These are phyloP conservation scores for Aphidius ervi DNA, from an alignment of 1,140 invertebrate species.

Conservation along the genomic window DNA sequence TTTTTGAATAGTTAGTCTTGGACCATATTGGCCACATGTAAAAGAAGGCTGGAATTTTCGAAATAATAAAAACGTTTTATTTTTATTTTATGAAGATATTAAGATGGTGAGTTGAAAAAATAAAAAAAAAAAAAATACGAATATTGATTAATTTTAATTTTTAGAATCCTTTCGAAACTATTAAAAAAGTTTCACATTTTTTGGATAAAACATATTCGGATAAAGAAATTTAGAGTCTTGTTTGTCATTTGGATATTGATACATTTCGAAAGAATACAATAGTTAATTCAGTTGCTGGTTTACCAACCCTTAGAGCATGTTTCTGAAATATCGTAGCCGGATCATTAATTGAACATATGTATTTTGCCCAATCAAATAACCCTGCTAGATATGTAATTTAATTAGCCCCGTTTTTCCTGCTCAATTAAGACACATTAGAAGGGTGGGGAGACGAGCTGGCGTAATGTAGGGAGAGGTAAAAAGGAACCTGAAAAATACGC, in stretches of 20 bases:
- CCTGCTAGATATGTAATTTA: too few relatives aligned
- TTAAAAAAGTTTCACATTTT: neutral
- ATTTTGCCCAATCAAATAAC: too few relatives aligned
- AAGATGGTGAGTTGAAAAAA: neutral
- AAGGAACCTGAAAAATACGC: too few relatives aligned
- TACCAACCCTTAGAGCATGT: neutral
- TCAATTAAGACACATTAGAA: too few relatives aligned
- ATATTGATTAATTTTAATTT: neutral
- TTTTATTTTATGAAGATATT: slow-evolving; percentile 10
- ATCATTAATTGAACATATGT: too few relatives aligned
- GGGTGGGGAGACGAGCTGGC: too few relatives aligned
- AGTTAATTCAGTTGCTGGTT: neutral
- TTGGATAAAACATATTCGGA: neutral
- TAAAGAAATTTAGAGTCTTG: neutral
- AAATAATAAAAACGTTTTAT: neutral
- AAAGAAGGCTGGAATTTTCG: slow-evolving; percentile 3
- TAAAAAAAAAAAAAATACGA: too few relatives aligned
- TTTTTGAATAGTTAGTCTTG: neutral
- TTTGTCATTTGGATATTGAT: slow-evolving; percentile 5
- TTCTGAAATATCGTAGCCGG: too few relatives aligned
- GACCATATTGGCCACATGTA: slow-evolving; percentile 1
- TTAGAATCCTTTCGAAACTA: neutral
- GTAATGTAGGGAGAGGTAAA: too few relatives aligned
- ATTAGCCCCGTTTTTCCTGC: too few relatives aligned
- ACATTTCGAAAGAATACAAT: neutral